phyloP scores from a whole-genome alignment of 2,113 vertebrate genomes.

The Triplophysa dalaica region DNA sequence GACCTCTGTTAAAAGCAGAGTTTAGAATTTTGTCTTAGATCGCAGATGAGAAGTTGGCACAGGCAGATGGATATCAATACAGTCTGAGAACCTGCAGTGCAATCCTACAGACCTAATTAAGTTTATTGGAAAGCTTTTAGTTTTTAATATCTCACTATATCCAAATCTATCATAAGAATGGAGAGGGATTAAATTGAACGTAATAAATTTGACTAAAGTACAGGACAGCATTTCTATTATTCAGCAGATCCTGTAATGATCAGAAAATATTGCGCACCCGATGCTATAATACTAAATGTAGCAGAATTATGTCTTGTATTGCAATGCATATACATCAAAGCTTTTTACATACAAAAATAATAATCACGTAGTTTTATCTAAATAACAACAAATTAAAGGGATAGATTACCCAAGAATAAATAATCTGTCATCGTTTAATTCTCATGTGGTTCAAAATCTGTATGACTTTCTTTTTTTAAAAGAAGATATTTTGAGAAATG shows the following conservation, averaged over 20 bases:
- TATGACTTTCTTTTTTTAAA: too few relatives aligned
- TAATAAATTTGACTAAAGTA: neutral
- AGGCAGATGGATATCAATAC: neutral
- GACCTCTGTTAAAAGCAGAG: neutral
- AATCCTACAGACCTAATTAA: neutral
- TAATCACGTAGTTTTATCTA: too few relatives aligned
- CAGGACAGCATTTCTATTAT: neutral
- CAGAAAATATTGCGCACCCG: neutral
- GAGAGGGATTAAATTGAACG: neutral
- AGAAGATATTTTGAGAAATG: too few relatives aligned
- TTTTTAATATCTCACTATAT: neutral
- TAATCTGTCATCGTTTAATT: too few relatives aligned
- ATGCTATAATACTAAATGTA: neutral
- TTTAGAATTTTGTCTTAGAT: neutral
- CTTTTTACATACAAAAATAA: too few relatives aligned
- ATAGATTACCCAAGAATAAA: too few relatives aligned
- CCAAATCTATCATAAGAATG: slow-evolving; percentile 4
- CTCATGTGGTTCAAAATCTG: too few relatives aligned
- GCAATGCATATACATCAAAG: neutral
- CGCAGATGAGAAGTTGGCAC: neutral
- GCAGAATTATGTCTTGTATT: neutral
- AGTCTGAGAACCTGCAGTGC: neutral
- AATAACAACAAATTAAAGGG: too few relatives aligned
- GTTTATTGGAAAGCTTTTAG: slow-evolving; percentile 6
- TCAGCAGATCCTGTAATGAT: neutral